phyloP scores from a whole-genome alignment of 2,797 vertebrate genomes.

The Lepilemur ruficaudatus region DNA sequence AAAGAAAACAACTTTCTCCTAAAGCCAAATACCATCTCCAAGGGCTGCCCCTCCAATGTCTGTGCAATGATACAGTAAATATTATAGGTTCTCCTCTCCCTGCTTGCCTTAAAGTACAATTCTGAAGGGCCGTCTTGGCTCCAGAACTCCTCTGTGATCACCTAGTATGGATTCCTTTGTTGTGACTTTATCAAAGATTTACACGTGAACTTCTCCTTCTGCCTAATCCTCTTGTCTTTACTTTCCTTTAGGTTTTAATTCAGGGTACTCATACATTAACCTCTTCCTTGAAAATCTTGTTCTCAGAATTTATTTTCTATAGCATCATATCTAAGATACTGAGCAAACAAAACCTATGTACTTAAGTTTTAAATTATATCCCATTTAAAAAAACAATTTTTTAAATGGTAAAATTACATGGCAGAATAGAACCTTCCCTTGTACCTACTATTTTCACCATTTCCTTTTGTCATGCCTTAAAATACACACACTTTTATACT shows the following conservation, averaged over 20 bases:
- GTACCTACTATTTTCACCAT: background rate
- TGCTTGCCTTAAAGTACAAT: background rate
- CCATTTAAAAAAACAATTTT: background rate
- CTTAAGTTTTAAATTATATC: background rate
- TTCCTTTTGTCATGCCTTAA: background rate
- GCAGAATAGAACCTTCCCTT: background rate
- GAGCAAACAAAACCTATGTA: background rate
- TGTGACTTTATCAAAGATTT: background rate
- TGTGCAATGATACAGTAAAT: rapidly evolving
- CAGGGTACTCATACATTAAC: background rate
- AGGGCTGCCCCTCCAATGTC: background rate
- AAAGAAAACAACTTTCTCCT: background rate
- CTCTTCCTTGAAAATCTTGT: background rate
- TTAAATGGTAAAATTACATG: background rate
- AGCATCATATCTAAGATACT: background rate
- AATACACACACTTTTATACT: background rate
- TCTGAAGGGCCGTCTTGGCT: rapidly evolving
- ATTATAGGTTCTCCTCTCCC: rapidly evolving
- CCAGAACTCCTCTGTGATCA: background rate
- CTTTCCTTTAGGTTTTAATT: background rate
- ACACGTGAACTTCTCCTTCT: background rate
- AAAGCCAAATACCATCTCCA: background rate
- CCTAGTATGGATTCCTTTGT: background rate
- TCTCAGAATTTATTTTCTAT: background rate
- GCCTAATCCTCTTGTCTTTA: background rate